Percentiles rank a stretch among this genome's conserved stretches.
These are phyloP conservation scores for Brachionus rotundiformis DNA, from an alignment of 1,140 invertebrate species.

Conservation along the genomic window DNA sequence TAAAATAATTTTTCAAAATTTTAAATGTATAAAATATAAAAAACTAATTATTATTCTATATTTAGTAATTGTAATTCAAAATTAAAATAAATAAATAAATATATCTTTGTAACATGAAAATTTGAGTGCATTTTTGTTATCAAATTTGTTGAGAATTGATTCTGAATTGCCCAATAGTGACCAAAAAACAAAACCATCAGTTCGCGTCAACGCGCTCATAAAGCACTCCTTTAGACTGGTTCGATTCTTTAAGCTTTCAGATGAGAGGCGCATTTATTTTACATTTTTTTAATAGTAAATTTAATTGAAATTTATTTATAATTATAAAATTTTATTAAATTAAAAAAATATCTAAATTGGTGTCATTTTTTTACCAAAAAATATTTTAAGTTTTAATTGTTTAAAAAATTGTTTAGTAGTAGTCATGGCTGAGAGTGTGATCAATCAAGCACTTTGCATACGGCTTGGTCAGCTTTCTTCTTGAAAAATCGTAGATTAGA, in stretches of 20 bases:
- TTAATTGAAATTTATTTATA: too few species aligned
- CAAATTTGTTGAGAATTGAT: not conserved
- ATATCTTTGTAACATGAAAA: conserved; percentile 9
- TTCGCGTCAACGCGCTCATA: not conserved
- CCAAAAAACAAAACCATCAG: not conserved
- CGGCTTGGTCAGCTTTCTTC: conserved; percentile 4
- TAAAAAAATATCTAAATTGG: not conserved
- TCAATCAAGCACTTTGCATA: conserved; percentile 46
- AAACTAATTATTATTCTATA: too few species aligned
- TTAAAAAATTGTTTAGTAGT: not conserved
- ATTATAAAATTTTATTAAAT: not conserved
- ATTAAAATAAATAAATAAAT: too few species aligned
- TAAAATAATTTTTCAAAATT: too few species aligned
- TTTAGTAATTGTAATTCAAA: too few species aligned
- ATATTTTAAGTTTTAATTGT: not conserved
- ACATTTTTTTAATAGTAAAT: too few species aligned
- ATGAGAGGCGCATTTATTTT: not conserved
- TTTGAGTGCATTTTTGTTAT: not conserved
- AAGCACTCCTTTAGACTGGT: not conserved
- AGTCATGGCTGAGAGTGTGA: conserved; percentile 23
- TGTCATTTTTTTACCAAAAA: conserved; percentile 4
- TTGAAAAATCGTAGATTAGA: conserved; percentile 14
- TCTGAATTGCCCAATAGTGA: not conserved
- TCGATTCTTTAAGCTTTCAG: not conserved
- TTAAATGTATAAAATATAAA: too few species aligned